A percentile compares a stretch with the other conserved stretches of the same genome.
phyloP scores from a whole-genome alignment of 2,888 invertebrate genomes.

The Odontocolon sp. region DNA sequence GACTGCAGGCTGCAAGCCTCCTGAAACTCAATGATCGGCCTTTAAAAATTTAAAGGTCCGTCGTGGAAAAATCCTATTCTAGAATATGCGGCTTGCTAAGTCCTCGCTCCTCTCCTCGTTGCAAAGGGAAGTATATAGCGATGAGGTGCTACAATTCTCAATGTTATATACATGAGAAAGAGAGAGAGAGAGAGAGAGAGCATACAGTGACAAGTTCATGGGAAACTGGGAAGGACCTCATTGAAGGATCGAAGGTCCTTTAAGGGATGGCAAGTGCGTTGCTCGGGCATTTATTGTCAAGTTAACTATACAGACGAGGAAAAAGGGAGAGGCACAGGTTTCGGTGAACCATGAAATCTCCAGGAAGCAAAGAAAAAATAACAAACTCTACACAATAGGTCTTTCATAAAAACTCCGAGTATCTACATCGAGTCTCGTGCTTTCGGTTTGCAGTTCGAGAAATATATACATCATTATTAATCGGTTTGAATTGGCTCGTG shows the following conservation, averaged over 20 bases:
- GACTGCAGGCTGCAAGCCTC: conserved; percentile 8
- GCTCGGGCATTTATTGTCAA: not conserved
- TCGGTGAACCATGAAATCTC: no score
- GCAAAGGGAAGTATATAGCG: not conserved
- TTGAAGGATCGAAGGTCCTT: conserved; percentile 20
- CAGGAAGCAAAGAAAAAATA: no score
- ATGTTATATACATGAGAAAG: not conserved
- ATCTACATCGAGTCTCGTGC: no score
- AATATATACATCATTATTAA: not conserved
- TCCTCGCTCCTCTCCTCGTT: conserved; percentile 8
- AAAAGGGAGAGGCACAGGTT: no score
- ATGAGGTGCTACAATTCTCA: not conserved
- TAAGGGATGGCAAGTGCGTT: conserved; percentile 57
- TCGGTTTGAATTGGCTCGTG: not conserved
- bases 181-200: not conserved
- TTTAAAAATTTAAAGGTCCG: conserved; percentile 76
- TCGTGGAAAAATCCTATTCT: conserved; percentile 35
- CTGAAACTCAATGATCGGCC: conserved; percentile 59
- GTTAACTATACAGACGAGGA: no score
- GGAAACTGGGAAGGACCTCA: conserved; percentile 57
- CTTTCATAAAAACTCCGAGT: no score
- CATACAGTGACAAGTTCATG: conserved; percentile 58
- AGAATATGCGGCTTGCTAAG: not conserved
- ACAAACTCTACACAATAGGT: no score
- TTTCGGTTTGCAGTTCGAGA: not conserved